Evolutionary conservation across 1,140 invertebrate species (phyloP), one percentile per base, ranked within the genome.

Genomic region (Papilio helenus): DNA sequence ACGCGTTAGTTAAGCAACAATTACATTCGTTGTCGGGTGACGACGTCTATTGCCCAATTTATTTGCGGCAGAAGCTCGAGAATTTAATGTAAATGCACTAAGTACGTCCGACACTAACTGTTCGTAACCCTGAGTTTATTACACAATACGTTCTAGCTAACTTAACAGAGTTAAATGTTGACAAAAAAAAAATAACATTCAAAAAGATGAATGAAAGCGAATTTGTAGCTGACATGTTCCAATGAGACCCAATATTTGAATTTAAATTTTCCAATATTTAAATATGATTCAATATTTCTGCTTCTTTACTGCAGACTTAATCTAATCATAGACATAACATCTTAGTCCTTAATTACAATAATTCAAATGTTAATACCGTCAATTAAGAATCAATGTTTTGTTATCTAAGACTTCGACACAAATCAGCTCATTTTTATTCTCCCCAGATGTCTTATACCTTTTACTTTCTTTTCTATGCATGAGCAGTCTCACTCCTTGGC

Each of bases 1-100:
- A 68, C 26, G 26, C 61, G 61, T 68, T 68, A 65, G 61, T 65
- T 65, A 29, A 68, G 61, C 61, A 68, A 68, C 61, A 68, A 68
- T 68, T 68, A 68, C 61, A 68, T 68, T 68, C 26, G 61, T 68
- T 68, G 61, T 68, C 61, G 61, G 61, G 61, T 68, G 61, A 68
- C 61, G 61, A 65, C 61, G 26, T 65, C 61, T 65, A 65, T 65
- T 65, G 61, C 23, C 61, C 61, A 65, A 65, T 65, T 65, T 29
- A 29, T 65, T 65, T 65, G 61, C 61, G 61, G 61, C 14, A 7
- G 61, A 68, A 68, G 61, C 61, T 68, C 61, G 58, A 61, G 58
- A 68, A 34, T 68, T 68, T 29, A 68, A 68, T 26, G 7, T 29
- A 68, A 68, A 68, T 68, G 61, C 61, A 68, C 61, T 68, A 29